Evolutionary conservation across 2,888 invertebrate genomes (phyloP).

Genomic region (Listrodromus nycthemerus): DNA sequence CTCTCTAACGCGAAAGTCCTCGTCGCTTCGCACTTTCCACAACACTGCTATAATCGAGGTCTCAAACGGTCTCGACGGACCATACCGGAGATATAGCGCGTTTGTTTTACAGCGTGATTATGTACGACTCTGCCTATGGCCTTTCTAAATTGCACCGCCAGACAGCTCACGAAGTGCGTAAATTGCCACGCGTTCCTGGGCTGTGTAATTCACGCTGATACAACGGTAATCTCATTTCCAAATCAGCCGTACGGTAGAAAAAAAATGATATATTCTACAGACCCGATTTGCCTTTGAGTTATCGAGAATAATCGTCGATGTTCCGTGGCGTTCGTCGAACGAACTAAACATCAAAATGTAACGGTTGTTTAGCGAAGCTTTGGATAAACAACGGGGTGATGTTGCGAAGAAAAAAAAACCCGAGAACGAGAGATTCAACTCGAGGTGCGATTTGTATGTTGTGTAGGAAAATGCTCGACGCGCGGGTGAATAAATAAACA

Average conservation of each 20-base stretch:
- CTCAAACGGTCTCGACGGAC: conserved; percentile 12
- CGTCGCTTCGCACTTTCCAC: conserved; percentile 60
- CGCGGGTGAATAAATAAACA: too few relatives aligned
- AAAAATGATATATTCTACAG: not conserved
- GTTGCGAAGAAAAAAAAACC: too few relatives aligned
- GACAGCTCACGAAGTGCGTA: conserved; percentile 52
- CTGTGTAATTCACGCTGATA: not conserved
- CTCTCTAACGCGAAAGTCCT: conserved; percentile 60
- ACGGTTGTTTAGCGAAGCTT: too few relatives aligned
- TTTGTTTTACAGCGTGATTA: conserved; percentile 18
- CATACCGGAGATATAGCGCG: not conserved
- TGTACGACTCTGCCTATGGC: not conserved
- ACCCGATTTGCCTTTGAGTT: not conserved
- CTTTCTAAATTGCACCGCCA: conserved; percentile 52
- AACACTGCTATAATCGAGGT: conserved; percentile 33
- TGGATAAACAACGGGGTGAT: too few relatives aligned
- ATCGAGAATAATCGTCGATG: not conserved
- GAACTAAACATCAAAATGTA: too few relatives aligned
- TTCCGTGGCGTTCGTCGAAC: too few relatives aligned
- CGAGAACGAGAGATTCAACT: too few relatives aligned
- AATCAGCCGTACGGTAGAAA: not conserved
- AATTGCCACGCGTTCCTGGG: conserved; percentile 25
- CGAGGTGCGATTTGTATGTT: too few relatives aligned
- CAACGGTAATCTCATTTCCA: not conserved
- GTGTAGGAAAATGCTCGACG: too few relatives aligned